Conservation (phyloP, 2,113 vertebrate genomes). For the Atlantisia rogersi region DNA sequence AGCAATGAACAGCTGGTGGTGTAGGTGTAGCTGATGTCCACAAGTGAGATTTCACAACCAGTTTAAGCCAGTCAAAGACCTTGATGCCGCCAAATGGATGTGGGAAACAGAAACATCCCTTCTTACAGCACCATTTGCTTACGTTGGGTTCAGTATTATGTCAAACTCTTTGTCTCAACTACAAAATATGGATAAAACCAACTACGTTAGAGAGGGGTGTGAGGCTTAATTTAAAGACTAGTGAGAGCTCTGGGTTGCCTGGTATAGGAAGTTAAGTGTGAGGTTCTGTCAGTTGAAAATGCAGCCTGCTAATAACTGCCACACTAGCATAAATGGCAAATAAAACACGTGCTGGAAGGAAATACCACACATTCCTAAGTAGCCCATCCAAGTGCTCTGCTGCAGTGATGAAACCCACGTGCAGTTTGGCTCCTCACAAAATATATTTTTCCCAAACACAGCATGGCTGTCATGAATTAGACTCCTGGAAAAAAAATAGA, state of each 20-base stretch:
- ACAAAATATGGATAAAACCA: not conserved
- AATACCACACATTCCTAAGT: not conserved
- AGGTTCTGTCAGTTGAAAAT: not conserved
- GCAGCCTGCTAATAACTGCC: not conserved
- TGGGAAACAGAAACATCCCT: not conserved
- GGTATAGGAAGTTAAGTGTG: not conserved
- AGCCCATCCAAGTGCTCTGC: not conserved
- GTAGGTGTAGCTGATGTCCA: rapidly evolving
- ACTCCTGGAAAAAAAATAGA: not conserved
- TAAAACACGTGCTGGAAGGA: not conserved
- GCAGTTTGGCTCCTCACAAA: not conserved
- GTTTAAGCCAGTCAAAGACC: not conserved
- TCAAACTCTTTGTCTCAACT: not conserved
- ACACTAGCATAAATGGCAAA: not conserved
- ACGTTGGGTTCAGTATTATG: not conserved
- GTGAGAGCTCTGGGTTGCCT: not conserved
- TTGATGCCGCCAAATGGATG: not conserved
- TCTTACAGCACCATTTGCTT: not conserved
- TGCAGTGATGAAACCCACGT: not conserved
- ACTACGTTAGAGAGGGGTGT: not conserved
- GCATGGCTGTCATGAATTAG: not conserved
- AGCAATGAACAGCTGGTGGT: not conserved
- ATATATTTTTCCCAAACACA: not conserved
- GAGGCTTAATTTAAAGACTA: not conserved
- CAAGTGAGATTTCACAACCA: not conserved